Percentiles rank a stretch among this genome's conserved stretches.
These are phyloP conservation scores for Epiblema foenella DNA, from an alignment of 2,888 invertebrate species.

Conservation along the genomic window DNA sequence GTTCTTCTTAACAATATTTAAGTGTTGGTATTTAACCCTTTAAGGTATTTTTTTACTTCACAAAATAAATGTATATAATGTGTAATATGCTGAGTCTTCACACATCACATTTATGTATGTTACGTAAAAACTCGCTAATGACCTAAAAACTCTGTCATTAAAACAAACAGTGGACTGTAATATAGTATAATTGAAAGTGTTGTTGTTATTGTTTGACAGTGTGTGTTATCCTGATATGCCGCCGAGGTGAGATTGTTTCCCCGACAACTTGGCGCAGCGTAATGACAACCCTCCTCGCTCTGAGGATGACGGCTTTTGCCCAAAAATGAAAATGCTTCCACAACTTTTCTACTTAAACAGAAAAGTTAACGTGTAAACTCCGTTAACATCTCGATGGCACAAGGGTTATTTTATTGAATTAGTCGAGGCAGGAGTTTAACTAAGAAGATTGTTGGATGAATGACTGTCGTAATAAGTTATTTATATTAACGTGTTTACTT, in stretches of 20 bases:
- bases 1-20: constrained; percentile 47
- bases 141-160: constrained; percentile 17
- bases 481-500: neutral
- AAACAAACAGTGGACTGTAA: constrained; percentile 7
- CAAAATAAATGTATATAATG: neutral
- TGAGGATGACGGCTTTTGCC: constrained; percentile 56
- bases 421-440: constrained; percentile 10
- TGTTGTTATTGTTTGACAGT: constrained; percentile 43
- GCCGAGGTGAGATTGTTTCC: constrained; percentile 59
- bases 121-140: neutral
- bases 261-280: constrained; percentile 62
- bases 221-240: constrained; percentile 37
- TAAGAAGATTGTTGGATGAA: constrained; percentile 19
- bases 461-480: neutral
- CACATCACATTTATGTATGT: neutral
- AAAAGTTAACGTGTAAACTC: constrained; percentile 75
- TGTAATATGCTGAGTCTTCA: neutral
- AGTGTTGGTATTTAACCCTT: constrained; percentile 40
- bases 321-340: constrained; percentile 75
- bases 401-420: constrained; percentile 65
- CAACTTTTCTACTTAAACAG: constrained; percentile 78
- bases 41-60: neutral
- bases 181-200: constrained; percentile 35
- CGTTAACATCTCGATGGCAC: constrained; percentile 63
- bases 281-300: constrained; percentile 64